Percentiles rank a stretch among this genome's conserved stretches.
phyloP scores from a whole-genome alignment of 1,140 invertebrate genomes.

The Euura lappo region DNA sequence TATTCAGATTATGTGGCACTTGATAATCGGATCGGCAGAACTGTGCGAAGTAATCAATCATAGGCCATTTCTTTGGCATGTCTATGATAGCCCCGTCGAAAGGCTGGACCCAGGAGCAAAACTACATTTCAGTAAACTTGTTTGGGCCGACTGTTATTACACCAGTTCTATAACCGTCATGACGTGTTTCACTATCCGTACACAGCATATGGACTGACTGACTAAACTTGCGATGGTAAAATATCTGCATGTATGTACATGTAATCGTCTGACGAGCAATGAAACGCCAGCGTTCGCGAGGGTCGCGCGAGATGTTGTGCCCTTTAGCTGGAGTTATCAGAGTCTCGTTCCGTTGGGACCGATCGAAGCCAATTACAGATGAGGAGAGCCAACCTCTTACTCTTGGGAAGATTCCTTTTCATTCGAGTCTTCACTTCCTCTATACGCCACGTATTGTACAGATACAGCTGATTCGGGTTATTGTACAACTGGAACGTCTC shows the following conservation, averaged over 20 bases:
- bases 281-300: background rate
- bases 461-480: background rate
- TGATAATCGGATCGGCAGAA: background rate
- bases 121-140: background rate
- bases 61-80: background rate
- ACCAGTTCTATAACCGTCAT: background rate
- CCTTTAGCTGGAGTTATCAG: slow-evolving; percentile 1
- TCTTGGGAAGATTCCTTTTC: background rate
- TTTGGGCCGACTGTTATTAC: background rate
- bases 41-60: slow-evolving; percentile 1
- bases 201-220: background rate
- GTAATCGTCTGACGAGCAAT: background rate
- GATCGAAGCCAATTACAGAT: background rate
- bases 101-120: background rate
- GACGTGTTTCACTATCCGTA: background rate
- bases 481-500: background rate
- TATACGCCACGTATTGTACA: background rate
- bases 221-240: background rate
- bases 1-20: background rate
- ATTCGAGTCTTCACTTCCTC: slow-evolving; percentile 1
- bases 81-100: background rate
- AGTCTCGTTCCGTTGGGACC: background rate
- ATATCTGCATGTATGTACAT: background rate
- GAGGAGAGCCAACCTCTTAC: background rate
- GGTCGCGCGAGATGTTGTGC: slow-evolving; percentile 6